phyloP scores from a whole-genome alignment of 2,113 vertebrate species.

The Cyphomyrus discorhynchus region DNA sequence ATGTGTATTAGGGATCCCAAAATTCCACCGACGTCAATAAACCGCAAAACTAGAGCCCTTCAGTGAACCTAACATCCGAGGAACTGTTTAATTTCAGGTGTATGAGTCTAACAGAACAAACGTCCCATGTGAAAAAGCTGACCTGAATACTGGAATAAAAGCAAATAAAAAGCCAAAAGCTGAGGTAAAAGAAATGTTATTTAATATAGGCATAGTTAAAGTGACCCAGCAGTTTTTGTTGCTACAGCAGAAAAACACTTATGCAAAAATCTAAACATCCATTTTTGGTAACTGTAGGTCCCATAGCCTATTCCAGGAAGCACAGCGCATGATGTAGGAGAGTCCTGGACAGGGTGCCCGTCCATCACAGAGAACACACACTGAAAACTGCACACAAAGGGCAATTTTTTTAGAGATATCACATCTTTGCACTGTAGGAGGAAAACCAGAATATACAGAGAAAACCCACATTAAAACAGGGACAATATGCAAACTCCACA shows the following conservation, averaged over 20 bases:
- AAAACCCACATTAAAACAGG: not conserved
- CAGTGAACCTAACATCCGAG: not conserved
- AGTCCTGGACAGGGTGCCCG: not conserved
- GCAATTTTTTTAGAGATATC: not conserved
- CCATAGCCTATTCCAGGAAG: not conserved
- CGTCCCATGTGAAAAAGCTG: not conserved
- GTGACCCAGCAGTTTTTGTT: not conserved
- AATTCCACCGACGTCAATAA: not conserved
- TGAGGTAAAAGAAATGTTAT: not conserved
- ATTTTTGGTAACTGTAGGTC: not conserved
- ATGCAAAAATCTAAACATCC: not conserved
- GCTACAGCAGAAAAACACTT: not conserved
- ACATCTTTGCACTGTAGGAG: not conserved
- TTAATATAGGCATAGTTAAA: not conserved
- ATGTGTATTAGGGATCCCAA: not conserved
- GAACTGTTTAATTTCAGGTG: not conserved
- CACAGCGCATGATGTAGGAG: not conserved
- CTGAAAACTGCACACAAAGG: not conserved
- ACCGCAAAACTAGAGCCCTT: not conserved
- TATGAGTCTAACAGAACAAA: not conserved
- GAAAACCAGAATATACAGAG: conserved; percentile 1
- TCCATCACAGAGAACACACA: not conserved
- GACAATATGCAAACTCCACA: not conserved
- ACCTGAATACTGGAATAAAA: not conserved
- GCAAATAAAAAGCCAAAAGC: not conserved